phyloP scores from a whole-genome alignment of 2,113 vertebrate genomes.

The Tautogolabrus adspersus region DNA sequence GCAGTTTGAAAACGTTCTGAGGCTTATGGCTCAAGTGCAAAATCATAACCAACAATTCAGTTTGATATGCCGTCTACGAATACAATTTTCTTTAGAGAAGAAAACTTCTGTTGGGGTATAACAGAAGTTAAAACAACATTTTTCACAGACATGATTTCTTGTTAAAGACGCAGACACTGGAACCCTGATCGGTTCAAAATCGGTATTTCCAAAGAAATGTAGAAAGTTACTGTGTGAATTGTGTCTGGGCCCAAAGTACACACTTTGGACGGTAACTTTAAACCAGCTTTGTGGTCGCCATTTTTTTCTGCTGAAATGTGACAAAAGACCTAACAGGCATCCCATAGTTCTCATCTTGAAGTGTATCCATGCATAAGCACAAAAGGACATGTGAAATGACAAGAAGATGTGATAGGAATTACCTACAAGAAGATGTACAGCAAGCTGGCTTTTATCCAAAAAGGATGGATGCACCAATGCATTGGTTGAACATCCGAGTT shows the following conservation, averaged over 20 bases:
- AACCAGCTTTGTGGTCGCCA: not conserved
- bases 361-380: slow-evolving; percentile 20
- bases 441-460: slow-evolving; percentile 33
- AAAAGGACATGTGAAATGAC: slow-evolving; percentile 19
- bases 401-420: too few relatives aligned
- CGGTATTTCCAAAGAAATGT: too few relatives aligned
- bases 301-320: too few relatives aligned
- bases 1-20: slow-evolving; percentile 50
- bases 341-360: slow-evolving; percentile 15
- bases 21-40: slow-evolving; percentile 49
- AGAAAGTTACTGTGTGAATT: not conserved
- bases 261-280: not conserved
- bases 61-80: slow-evolving; percentile 14
- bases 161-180: too few relatives aligned
- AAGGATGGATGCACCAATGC: slow-evolving; percentile 6
- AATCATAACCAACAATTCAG: slow-evolving; percentile 44
- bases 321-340: not conserved
- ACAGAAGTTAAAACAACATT: not conserved
- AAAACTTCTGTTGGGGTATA: not conserved
- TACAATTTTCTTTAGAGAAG: not conserved
- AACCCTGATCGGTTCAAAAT: too few relatives aligned
- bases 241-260: not conserved
- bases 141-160: too few relatives aligned
- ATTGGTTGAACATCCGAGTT: too few relatives aligned
- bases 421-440: slow-evolving; percentile 38